Evolutionary conservation across 2,113 vertebrate genomes (phyloP).

Genomic region (Capreolus pygargus): DNA sequence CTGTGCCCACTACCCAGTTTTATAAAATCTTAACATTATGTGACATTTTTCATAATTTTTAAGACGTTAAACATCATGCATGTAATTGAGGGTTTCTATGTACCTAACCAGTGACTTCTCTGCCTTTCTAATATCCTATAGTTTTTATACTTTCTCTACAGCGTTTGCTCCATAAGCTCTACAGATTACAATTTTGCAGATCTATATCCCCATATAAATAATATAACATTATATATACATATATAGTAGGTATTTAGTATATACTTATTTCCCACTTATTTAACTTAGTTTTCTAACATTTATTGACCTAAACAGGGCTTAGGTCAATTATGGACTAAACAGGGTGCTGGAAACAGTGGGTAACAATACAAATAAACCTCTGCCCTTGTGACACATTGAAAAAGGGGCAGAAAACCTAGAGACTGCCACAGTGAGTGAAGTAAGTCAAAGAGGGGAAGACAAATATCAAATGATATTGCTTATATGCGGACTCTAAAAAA

Average conservation of each 20-base stretch:
- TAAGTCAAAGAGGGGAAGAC: not conserved
- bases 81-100: not conserved
- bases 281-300: not conserved
- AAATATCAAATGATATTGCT: not conserved
- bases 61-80: not conserved
- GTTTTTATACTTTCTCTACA: not conserved
- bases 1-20: not conserved
- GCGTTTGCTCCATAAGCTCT: not conserved
- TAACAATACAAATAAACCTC: not conserved
- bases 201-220: not conserved
- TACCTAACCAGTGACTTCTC: not conserved
- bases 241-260: not conserved
- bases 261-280: not conserved
- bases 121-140: not conserved
- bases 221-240: not conserved
- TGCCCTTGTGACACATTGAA: not conserved
- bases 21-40: not conserved
- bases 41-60: not conserved
- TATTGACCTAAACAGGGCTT: not conserved
- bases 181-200: not conserved
- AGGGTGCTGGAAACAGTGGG: not conserved
- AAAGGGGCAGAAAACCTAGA: not conserved
- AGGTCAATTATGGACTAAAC: not conserved
- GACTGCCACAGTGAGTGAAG: not conserved
- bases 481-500: fast-evolving